Evolutionary conservation across 2,888 invertebrate genomes (phyloP).

Genomic region (Diloba caeruleocephala): DNA sequence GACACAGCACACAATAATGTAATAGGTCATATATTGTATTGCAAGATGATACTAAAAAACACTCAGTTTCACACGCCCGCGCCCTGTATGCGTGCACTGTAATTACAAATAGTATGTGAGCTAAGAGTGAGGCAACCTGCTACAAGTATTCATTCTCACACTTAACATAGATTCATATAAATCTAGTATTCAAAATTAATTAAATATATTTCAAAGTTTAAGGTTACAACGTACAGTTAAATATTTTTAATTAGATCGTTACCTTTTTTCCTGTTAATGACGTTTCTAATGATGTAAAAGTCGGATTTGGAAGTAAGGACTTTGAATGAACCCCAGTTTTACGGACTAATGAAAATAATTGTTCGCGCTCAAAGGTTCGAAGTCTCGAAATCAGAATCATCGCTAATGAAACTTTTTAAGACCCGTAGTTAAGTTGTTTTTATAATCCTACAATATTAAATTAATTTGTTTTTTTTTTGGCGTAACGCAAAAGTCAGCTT

Average conservation of each 20-base stretch:
- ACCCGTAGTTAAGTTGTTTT: conserved; percentile 2
- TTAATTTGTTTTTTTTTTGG: neutral
- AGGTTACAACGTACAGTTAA: neutral
- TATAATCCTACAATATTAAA: neutral
- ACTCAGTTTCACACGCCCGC: conserved; percentile 44
- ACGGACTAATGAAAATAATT: conserved; percentile 16
- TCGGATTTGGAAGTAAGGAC: conserved; percentile 10
- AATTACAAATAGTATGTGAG: conserved; percentile 24
- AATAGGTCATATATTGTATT: conserved; percentile 37
- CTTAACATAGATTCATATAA: neutral
- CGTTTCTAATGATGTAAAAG: conserved; percentile 16
- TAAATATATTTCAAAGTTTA: conserved; percentile 3
- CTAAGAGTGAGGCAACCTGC: conserved; percentile 19
- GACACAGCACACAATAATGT: conserved; percentile 30
- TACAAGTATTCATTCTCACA: neutral
- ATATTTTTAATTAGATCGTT: conserved; percentile 16
- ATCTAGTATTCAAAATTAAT: neutral
- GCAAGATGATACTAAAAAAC: conserved; percentile 39
- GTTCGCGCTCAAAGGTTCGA: conserved; percentile 4
- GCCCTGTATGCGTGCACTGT: conserved; percentile 18
- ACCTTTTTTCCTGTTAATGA: conserved; percentile 17
- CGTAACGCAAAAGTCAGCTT: neutral
- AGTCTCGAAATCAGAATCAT: conserved; percentile 6
- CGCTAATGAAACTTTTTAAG: conserved; percentile 9
- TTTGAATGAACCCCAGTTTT: neutral